Conservation (phyloP, 2,113 vertebrate species). For the Sclerurus mexicanus region DNA sequence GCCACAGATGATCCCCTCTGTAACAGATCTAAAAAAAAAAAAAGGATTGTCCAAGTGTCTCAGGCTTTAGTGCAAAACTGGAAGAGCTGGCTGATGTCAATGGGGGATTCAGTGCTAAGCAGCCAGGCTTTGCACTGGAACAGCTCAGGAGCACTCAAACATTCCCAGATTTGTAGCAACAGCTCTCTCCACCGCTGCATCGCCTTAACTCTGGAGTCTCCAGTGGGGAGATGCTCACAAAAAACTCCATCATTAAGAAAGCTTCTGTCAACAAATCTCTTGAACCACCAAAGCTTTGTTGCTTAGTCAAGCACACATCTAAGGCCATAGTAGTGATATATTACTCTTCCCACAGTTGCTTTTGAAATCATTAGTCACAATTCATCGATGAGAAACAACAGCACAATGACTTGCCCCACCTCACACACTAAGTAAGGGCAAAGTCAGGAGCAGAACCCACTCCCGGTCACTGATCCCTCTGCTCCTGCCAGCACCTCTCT, state of each 20-base stretch:
- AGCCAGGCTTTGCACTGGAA: not conserved
- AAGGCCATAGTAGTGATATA: not conserved
- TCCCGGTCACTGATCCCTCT: not conserved
- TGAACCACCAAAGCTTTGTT: not conserved
- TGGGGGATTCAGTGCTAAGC: not conserved
- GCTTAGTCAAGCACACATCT: not conserved
- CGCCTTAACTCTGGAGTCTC: not conserved
- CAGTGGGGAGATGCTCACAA: not conserved
- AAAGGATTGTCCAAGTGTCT: not conserved
- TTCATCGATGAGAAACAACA: not conserved
- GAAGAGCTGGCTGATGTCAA: not conserved
- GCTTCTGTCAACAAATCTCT: not conserved
- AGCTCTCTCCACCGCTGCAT: not conserved
- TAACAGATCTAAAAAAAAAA: not conserved
- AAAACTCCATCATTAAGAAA: not conserved
- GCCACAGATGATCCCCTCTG: not conserved
- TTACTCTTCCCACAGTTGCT: not conserved
- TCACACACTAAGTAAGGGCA: not conserved
- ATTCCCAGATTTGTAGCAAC: not conserved
- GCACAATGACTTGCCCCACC: not conserved
- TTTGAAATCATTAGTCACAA: constrained; percentile 21
- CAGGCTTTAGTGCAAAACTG: not conserved
- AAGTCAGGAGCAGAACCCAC: not conserved
- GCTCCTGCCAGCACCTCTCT: not conserved
- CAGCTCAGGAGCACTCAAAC: not conserved